Evolutionary conservation across 1,140 invertebrate genomes (phyloP).

Genomic region (Maniola jurtina): DNA sequence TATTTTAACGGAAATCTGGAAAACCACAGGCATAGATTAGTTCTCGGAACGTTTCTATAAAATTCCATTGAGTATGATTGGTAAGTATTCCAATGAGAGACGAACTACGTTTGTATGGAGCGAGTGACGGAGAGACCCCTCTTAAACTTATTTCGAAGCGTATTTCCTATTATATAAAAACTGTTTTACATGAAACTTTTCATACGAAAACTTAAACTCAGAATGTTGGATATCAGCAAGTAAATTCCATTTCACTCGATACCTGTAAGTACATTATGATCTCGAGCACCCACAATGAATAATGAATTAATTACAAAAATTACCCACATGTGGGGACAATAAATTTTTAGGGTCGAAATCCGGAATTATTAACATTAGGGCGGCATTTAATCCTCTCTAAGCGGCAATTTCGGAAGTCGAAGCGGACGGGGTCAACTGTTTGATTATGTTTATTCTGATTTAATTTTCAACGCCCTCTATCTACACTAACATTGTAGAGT

Average conservation of each 20-base stretch:
- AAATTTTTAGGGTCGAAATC: slow-evolving; percentile 8
- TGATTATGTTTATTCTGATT: slow-evolving; percentile 62
- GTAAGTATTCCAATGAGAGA: no score
- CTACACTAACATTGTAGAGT: not conserved
- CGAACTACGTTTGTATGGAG: no score
- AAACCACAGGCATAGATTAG: no score
- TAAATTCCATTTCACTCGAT: not conserved
- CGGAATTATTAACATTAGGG: slow-evolving; percentile 10
- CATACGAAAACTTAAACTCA: no score
- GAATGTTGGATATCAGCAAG: not conserved
- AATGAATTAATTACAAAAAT: slow-evolving; percentile 13
- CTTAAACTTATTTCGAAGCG: no score
- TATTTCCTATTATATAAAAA: no score
- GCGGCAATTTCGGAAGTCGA: slow-evolving; percentile 49
- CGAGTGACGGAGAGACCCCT: no score
- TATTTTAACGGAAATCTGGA: no score
- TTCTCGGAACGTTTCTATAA: no score
- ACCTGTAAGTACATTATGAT: not conserved
- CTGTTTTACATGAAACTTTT: no score
- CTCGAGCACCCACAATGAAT: not conserved
- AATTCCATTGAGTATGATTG: no score
- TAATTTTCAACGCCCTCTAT: slow-evolving; percentile 44
- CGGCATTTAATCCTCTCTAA: slow-evolving; percentile 30
- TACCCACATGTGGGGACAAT: slow-evolving; percentile 5
- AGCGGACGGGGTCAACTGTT: slow-evolving; percentile 47